Percentiles rank a stretch among this genome's conserved stretches.
These are phyloP conservation scores for Chrysogorgia sp. DNA, from an alignment of 92 coral and sea anemone species.

Conservation along the genomic window DNA sequence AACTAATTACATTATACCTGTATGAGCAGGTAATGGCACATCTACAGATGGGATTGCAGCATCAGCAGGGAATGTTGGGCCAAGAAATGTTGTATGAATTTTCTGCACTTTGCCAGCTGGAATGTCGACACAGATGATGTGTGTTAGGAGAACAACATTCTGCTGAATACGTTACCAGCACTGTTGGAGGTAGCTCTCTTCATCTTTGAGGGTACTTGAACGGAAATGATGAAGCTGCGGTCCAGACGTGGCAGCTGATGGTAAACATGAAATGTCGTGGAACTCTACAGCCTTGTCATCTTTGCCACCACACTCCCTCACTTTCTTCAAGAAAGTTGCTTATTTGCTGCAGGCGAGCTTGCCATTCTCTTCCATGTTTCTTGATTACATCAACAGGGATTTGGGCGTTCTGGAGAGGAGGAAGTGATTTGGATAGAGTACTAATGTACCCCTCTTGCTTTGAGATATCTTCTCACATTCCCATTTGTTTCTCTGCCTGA, in stretches of 20 bases:
- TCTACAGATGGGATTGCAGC: no score
- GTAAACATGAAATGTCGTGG: constrained; percentile 46
- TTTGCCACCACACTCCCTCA: constrained; percentile 54
- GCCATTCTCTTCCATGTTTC: constrained; percentile 58
- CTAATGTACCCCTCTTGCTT: constrained; percentile 45
- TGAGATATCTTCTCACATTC: constrained; percentile 35
- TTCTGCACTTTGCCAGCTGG: constrained; percentile 21
- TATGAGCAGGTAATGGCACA: no score
- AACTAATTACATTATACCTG: no score
- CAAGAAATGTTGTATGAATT: constrained; percentile 14
- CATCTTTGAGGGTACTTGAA: constrained; percentile 54
- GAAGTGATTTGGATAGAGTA: constrained; percentile 45
- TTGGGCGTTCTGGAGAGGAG: constrained; percentile 39
- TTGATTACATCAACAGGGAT: constrained; percentile 35
- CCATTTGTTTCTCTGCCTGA: constrained; percentile 55
- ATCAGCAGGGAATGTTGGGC: neutral
- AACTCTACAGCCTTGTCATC: constrained; percentile 47
- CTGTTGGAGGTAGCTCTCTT: constrained; percentile 43
- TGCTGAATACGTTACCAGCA: constrained; percentile 56
- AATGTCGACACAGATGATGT: constrained; percentile 25
- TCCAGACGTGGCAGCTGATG: constrained; percentile 35
- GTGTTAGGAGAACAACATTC: constrained; percentile 14
- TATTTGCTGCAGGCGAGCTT: constrained; percentile 57
- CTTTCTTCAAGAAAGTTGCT: constrained; percentile 57
- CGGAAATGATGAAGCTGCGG: constrained; percentile 62